A percentile compares a stretch with the other conserved stretches of the same genome.
Evolutionary conservation across 2,113 vertebrate genomes (phyloP).

Genomic region (Poecilia latipinna): DNA sequence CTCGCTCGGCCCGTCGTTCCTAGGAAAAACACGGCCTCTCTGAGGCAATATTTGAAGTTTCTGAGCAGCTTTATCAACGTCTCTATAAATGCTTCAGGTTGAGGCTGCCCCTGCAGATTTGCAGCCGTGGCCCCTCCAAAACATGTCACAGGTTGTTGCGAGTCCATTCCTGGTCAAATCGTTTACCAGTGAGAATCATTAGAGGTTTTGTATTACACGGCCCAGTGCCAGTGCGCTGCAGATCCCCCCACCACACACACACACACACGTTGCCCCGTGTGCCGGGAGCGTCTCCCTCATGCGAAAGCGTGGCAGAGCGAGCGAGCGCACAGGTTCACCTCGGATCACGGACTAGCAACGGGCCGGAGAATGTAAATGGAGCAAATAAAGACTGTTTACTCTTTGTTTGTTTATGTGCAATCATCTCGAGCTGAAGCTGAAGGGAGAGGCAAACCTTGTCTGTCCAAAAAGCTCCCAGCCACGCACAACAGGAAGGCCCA

Average conservation of each 20-base stretch:
- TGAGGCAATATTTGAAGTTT: slow-evolving; percentile 30
- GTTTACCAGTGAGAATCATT: slow-evolving; percentile 43
- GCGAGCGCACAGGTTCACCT: slow-evolving; percentile 17
- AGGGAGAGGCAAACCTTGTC: slow-evolving; percentile 46
- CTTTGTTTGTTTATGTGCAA: slow-evolving; percentile 66
- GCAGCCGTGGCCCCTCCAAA: slow-evolving; percentile 11
- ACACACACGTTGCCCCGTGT: background rate
- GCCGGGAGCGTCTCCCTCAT: slow-evolving; percentile 6
- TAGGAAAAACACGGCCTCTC: slow-evolving; percentile 45
- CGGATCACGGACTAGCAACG: slow-evolving; percentile 36
- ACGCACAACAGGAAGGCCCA: slow-evolving; percentile 69
- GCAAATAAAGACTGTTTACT: slow-evolving; percentile 58
- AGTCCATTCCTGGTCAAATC: slow-evolving; percentile 38
- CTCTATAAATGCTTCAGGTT: slow-evolving; percentile 19
- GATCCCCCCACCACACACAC: background rate
- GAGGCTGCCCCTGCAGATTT: slow-evolving; percentile 33
- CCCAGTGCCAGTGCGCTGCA: slow-evolving; percentile 30
- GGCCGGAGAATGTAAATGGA: slow-evolving; percentile 47
- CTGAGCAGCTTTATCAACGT: slow-evolving; percentile 18
- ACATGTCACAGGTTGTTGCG: slow-evolving; percentile 44
- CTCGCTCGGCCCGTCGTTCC: slow-evolving; percentile 29
- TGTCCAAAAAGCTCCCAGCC: slow-evolving; percentile 52
- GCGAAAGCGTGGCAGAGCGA: slow-evolving; percentile 1
- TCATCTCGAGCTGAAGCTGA: slow-evolving; percentile 38
- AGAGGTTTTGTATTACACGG: slow-evolving; percentile 50